Evolutionary conservation across 2,888 invertebrate genomes (phyloP), one percentile per base, ranked within the genome.

Genomic region (Napeogenes sylphis): DNA sequence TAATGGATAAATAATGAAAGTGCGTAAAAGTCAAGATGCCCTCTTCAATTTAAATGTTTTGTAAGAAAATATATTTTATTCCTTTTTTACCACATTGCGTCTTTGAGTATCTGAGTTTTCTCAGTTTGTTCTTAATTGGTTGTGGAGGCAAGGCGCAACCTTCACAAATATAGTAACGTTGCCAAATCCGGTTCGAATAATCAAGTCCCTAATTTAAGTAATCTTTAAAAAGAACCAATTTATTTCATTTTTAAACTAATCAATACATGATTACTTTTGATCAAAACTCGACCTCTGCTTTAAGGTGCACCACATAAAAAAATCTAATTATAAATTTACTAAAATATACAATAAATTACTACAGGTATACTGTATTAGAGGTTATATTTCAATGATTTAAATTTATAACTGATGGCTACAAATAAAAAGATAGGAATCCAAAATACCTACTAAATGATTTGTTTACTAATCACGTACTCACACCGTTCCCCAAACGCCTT

Each of bases 401-500:
- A 58, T 59, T 45, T 63, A 55, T 14, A 42, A 35, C 33, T n/a
- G 56, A 65, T 45, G 59, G 55, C 53, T 32, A 58, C 42, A 32
- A 38, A 38, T 21, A 55, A 45, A 45, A 30, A 35, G 47, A 76
- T 70, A 73, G 58, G 70, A 75, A 70, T 72, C 72, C 65, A 32
- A 55, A 66, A 63, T 68, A 68, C 51, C 62, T 65, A 70, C 62
- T 42, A 53, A 53, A 69, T 71, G 63, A 78, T 76, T 77, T 69
- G 73, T 76, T 75, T 71, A 77, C 83, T 75, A 80, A 84, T 84
- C 83, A 83, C 81, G 79, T 75, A 75, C 75, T 72, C 75, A 74
- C 79, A 81, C 78, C 78, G 81, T 77, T 83, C 78, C 83, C 83
- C 77, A 83, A 86, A 80, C 80, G 79, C 78, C 74, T 73, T 71